Conservation (phyloP, 2,113 vertebrate genomes). For the Rutilus rutilus region DNA sequence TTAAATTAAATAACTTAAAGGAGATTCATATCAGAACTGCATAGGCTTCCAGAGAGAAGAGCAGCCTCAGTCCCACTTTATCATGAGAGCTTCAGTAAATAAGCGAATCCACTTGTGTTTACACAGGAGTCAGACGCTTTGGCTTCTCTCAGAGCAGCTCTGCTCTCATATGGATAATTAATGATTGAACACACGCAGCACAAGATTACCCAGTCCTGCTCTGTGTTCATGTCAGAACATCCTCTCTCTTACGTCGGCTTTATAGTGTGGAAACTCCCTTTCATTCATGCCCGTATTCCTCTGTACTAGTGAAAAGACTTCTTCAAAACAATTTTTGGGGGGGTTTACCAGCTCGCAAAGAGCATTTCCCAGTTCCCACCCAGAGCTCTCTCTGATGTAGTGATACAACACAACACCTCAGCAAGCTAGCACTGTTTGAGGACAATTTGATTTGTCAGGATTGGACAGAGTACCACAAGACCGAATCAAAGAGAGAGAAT, state of each 20-base stretch:
- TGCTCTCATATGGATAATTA: slow-evolving; percentile 50
- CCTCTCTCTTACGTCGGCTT: slow-evolving; percentile 15
- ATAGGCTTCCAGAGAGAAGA: not conserved
- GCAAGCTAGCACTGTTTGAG: slow-evolving; percentile 34
- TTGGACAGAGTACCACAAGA: slow-evolving; percentile 8
- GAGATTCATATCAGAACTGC: not conserved
- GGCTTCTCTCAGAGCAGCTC: slow-evolving; percentile 36
- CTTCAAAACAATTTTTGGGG: not conserved
- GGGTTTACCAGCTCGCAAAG: slow-evolving; percentile 6
- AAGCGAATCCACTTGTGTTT: slow-evolving; percentile 48
- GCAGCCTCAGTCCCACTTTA: slow-evolving; percentile 10
- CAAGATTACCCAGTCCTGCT: slow-evolving; percentile 27
- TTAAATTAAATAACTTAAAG: not conserved
- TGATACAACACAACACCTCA: slow-evolving; percentile 30
- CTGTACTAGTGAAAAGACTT: not conserved
- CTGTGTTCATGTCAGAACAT: not conserved
- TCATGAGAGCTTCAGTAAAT: slow-evolving; percentile 53
- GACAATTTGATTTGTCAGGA: slow-evolving; percentile 24
- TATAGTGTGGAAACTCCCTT: slow-evolving; percentile 16
- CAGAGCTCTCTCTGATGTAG: slow-evolving; percentile 15
- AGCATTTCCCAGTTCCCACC: slow-evolving; percentile 23
- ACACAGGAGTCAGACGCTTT: slow-evolving; percentile 37
- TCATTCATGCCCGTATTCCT: not conserved
- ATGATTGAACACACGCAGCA: slow-evolving; percentile 46
- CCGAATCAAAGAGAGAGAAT: slow-evolving; percentile 30